Evolutionary conservation across 2,797 vertebrate genomes (phyloP).

Genomic region (Vireo griseus): DNA sequence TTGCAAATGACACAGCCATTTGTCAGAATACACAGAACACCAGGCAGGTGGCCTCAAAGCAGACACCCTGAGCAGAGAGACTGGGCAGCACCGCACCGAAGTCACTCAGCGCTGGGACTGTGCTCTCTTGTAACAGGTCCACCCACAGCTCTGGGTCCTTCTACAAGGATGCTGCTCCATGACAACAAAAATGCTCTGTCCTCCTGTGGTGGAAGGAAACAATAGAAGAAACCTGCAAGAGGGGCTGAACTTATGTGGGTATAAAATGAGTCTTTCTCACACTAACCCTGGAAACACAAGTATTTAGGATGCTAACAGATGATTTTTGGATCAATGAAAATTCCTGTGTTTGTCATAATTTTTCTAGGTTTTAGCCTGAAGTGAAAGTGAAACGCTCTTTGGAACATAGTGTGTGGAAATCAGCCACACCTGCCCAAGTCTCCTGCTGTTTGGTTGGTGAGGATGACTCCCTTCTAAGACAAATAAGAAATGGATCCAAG

Average conservation of each 20-base stretch:
- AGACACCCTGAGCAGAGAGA: background rate
- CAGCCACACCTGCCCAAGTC: background rate
- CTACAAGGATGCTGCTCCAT: background rate
- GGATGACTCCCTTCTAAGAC: background rate
- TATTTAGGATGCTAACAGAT: background rate
- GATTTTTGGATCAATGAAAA: background rate
- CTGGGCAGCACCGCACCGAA: background rate
- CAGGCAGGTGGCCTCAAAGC: rapidly evolving
- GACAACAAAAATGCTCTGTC: background rate
- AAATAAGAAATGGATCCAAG: background rate
- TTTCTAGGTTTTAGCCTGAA: background rate
- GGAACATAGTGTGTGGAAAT: background rate
- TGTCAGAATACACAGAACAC: background rate
- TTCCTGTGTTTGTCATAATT: background rate
- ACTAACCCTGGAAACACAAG: background rate
- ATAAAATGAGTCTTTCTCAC: background rate
- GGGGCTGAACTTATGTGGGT: background rate
- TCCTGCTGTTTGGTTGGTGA: background rate
- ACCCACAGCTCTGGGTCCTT: background rate
- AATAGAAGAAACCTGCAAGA: background rate
- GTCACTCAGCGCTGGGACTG: background rate
- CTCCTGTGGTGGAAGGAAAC: background rate
- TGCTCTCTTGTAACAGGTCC: background rate
- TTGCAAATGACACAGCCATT: background rate
- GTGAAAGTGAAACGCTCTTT: background rate